Evolutionary conservation across 2,888 invertebrate species (phyloP).

Genomic region (Nomada flava): DNA sequence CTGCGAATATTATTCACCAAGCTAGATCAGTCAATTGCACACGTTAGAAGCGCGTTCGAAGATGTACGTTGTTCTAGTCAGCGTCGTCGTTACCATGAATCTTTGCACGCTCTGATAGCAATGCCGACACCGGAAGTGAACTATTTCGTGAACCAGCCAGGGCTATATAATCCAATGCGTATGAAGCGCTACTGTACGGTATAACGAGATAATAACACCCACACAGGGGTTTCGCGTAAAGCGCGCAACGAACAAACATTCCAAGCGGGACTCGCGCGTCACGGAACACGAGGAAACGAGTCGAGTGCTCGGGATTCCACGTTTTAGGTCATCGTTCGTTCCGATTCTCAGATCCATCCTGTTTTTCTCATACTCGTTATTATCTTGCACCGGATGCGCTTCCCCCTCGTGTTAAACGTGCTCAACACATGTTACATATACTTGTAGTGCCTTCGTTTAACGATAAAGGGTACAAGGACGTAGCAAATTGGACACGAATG

Average conservation of each 20-base stretch:
- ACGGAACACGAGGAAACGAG: conserved; percentile 47
- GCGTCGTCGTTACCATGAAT: conserved; percentile 67
- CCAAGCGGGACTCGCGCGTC: conserved; percentile 43
- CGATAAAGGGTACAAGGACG: conserved; percentile 25
- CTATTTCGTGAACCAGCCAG: conserved; percentile 68
- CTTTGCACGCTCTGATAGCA: conserved; percentile 71
- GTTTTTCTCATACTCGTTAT: conserved; percentile 52
- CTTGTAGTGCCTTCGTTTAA: conserved; percentile 39
- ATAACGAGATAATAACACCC: conserved; percentile 55
- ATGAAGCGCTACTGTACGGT: conserved; percentile 49
- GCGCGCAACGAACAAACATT: conserved; percentile 38
- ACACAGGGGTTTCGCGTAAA: conserved; percentile 42
- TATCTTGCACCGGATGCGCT: conserved; percentile 47
- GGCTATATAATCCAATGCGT: conserved; percentile 48
- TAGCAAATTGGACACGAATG: background rate
- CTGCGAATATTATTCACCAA: background rate
- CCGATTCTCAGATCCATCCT: conserved; percentile 58
- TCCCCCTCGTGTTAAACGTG: conserved; percentile 44
- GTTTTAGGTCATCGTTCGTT: conserved; percentile 66
- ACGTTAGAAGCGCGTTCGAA: background rate
- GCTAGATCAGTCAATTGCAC: background rate
- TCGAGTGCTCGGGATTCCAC: conserved; percentile 48
- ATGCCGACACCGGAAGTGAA: conserved; percentile 67
- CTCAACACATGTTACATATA: conserved; percentile 45
- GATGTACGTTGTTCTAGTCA: conserved; percentile 29